A percentile compares a stretch with the other conserved stretches of the same genome.
Evolutionary conservation across 2,888 invertebrate genomes (phyloP).

Genomic region (Leptarthrus brevirostris): DNA sequence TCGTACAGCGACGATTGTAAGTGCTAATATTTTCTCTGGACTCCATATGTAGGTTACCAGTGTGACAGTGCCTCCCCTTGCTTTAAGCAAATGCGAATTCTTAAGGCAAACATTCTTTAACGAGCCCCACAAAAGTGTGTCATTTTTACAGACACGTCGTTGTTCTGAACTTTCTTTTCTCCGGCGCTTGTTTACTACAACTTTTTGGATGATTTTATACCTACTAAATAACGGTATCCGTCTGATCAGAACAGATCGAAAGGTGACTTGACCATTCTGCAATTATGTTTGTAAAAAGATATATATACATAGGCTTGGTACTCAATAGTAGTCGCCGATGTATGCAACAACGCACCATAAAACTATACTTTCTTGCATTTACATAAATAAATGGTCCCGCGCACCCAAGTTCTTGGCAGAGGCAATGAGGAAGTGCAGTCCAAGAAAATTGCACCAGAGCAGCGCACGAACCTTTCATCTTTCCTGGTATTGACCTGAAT

Average conservation of each 20-base stretch:
- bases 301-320: background rate
- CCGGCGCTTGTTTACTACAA: background rate
- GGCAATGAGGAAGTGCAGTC: slow-evolving; percentile 44
- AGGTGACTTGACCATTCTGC: background rate
- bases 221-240: background rate
- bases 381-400: slow-evolving; percentile 42
- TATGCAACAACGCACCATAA: background rate
- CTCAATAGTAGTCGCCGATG: background rate
- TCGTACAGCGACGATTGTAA: too few species aligned
- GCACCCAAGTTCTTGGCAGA: slow-evolving; percentile 17
- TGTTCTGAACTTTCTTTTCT: background rate
- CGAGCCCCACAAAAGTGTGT: slow-evolving; percentile 3
- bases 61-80: background rate
- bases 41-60: background rate
- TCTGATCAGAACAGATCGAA: background rate
- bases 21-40: background rate
- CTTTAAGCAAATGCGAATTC: background rate
- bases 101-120: slow-evolving; percentile 8
- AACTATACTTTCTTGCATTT: slow-evolving; percentile 3
- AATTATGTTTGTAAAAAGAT: background rate
- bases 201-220: background rate
- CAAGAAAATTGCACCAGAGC: slow-evolving; percentile 40
- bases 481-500: slow-evolving; percentile 61
- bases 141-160: background rate
- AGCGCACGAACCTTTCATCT: slow-evolving; percentile 32